Percentiles rank a stretch among this genome's conserved stretches.
Conservation (phyloP, 2,113 vertebrate genomes). For the Suncus etruscus region DNA sequence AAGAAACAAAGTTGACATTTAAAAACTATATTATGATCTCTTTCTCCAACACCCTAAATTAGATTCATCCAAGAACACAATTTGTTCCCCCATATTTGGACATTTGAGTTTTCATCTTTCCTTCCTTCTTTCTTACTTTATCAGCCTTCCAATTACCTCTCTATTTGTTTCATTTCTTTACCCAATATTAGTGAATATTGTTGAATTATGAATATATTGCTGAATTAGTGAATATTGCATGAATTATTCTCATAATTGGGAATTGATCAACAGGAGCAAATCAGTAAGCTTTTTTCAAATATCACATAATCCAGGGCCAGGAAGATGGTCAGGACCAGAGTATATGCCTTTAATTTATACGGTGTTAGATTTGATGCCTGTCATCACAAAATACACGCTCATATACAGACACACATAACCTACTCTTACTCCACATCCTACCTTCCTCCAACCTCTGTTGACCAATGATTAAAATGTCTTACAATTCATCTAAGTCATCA, state of each 20-base stretch:
- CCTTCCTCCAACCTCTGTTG: too few species aligned
- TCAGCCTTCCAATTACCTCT: fast-evolving
- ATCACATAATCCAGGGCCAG: background rate
- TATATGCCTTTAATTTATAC: too few species aligned
- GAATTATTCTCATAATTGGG: background rate
- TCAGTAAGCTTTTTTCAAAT: background rate
- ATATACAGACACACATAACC: too few species aligned
- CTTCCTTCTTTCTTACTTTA: background rate
- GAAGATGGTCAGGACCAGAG: too few species aligned
- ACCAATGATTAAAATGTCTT: too few species aligned
- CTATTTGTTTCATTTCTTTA: background rate
- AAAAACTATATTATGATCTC: background rate
- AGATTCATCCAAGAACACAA: background rate
- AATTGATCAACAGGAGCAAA: background rate
- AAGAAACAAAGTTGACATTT: background rate
- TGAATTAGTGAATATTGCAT: too few species aligned
- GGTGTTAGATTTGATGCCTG: too few species aligned
- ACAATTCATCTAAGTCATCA: too few species aligned
- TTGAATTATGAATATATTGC: too few species aligned
- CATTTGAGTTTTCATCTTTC: background rate
- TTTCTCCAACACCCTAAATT: background rate
- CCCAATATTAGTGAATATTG: background rate
- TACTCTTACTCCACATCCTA: too few species aligned
- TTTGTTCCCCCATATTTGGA: too few species aligned
- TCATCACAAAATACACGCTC: too few species aligned